Conservation (phyloP, 2,113 vertebrate species). For the Pomatostomus ruficeps region DNA sequence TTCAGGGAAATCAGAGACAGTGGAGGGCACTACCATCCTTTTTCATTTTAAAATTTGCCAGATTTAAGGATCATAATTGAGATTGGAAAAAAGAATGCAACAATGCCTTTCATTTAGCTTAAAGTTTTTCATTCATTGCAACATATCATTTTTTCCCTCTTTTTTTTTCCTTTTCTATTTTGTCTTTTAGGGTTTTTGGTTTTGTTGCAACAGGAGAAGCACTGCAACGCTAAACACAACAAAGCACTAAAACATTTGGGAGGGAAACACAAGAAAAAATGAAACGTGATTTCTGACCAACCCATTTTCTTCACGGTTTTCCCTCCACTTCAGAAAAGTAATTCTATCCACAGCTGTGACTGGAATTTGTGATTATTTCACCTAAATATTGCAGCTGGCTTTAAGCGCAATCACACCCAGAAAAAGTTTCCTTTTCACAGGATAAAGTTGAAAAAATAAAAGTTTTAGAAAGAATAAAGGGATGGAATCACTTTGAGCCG, state of each 20-base stretch:
- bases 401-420: not conserved
- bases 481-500: not conserved
- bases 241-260: not conserved
- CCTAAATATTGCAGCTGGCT: not conserved
- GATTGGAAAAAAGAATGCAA: not conserved
- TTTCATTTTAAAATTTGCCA: not conserved
- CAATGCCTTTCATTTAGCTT: not conserved
- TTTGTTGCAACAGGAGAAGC: not conserved
- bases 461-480: no score
- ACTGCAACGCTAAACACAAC: not conserved
- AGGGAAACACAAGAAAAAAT: not conserved
- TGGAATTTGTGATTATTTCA: not conserved
- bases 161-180: not conserved
- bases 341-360: not conserved
- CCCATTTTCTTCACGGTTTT: not conserved
- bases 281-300: not conserved
- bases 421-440: not conserved
- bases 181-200: not conserved
- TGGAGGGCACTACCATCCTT: not conserved
- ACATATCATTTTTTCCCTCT: not conserved
- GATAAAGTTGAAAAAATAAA: not conserved
- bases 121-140: not conserved
- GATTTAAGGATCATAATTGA: not conserved
- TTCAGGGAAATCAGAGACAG: not conserved
- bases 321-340: not conserved